A percentile compares a stretch with the other conserved stretches of the same genome.
phyloP scores from a whole-genome alignment of 1,140 invertebrate genomes.

The Hestina assimilis region DNA sequence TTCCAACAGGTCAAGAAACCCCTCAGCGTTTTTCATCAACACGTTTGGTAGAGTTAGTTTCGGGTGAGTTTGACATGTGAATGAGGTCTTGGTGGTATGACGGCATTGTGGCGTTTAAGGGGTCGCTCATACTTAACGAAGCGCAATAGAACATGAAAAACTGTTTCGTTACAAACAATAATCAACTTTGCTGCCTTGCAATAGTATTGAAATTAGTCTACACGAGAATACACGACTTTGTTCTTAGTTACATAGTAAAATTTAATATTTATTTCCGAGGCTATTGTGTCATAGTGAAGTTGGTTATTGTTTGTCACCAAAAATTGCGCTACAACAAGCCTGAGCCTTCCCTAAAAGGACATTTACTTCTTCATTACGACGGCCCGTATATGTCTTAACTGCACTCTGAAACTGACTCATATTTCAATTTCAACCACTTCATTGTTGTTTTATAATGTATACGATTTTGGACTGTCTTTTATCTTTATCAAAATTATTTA shows the following conservation, averaged over 20 bases:
- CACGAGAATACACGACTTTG: too few species aligned
- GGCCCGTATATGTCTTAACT: constrained; percentile 68
- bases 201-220: too few species aligned
- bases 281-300: too few species aligned
- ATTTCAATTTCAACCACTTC: constrained; percentile 26
- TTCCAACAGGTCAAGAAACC: constrained; percentile 85
- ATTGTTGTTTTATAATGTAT: constrained; percentile 23
- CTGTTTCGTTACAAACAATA: too few species aligned
- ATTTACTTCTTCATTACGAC: constrained; percentile 59
- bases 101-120: constrained; percentile 75
- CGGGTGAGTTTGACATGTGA: constrained; percentile 83
- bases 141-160: too few species aligned
- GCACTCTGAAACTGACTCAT: constrained; percentile 74
- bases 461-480: constrained; percentile 9
- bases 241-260: too few species aligned
- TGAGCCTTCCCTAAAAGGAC: too few species aligned
- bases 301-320: too few species aligned
- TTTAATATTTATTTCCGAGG: too few species aligned
- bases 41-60: constrained; percentile 83
- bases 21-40: constrained; percentile 84
- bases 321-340: too few species aligned
- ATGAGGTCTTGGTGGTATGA: constrained; percentile 73
- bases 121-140: too few species aligned
- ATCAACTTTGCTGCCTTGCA: too few species aligned
- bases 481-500: constrained; percentile 1